Conservation (phyloP, 2,797 vertebrate genomes). For the Otolemur crassicaudatus region DNA sequence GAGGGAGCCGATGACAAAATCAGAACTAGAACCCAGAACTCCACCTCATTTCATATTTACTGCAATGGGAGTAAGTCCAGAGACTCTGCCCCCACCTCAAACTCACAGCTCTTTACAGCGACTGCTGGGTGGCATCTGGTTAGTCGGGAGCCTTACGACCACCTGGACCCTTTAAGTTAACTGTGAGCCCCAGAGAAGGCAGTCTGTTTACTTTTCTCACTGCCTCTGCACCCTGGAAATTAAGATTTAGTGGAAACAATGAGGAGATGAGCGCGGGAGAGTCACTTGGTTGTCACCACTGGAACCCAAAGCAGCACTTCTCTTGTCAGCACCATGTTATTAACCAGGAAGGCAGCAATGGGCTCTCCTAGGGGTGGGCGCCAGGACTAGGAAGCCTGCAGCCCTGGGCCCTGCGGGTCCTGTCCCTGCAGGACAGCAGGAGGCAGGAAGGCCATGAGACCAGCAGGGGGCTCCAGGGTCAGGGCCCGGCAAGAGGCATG, state of each 20-base stretch:
- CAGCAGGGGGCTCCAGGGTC: fast-evolving
- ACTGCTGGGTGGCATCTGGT: fast-evolving
- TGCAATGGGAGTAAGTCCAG: not conserved
- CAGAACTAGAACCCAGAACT: not conserved
- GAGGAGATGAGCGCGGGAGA: fast-evolving
- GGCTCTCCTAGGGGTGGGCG: not conserved
- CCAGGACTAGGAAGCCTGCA: not conserved
- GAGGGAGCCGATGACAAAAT: no score
- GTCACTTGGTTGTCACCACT: not conserved
- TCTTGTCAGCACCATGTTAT: not conserved
- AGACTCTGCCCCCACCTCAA: not conserved
- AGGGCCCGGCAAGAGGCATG: fast-evolving
- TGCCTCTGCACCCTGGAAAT: not conserved
- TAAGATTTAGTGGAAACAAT: not conserved
- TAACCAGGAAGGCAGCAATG: not conserved
- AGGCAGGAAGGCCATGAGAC: not conserved
- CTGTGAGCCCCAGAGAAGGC: fast-evolving
- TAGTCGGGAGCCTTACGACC: not conserved
- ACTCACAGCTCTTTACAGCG: not conserved
- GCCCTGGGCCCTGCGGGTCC: not conserved
- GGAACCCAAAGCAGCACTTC: not conserved
- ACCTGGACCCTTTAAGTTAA: not conserved
- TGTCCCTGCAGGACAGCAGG: not conserved
- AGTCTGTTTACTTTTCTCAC: not conserved
- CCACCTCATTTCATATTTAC: not conserved